These are phyloP conservation scores for Corythornis leucogaster DNA, from an alignment of 2,797 vertebrate genomes.

Conservation along the genomic window DNA sequence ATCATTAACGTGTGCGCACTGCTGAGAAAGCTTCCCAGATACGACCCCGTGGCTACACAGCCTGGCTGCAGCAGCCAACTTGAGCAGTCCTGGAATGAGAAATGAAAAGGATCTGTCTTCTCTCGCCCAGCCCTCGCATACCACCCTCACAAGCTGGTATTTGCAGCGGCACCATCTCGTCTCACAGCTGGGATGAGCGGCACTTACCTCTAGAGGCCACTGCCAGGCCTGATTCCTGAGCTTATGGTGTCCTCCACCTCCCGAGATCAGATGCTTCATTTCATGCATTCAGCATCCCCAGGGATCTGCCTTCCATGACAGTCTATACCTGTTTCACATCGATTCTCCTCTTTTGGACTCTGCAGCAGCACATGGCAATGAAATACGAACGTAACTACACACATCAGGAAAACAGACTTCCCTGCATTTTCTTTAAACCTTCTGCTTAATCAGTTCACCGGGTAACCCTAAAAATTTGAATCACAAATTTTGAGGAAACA, in stretches of 20 bases:
- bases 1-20: constrained; percentile 29
- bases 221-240: rapidly evolving
- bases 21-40: constrained; percentile 20
- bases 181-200: not conserved
- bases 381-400: not conserved
- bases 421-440: not conserved
- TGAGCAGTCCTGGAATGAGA: not conserved
- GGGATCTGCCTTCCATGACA: not conserved
- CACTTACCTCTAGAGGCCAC: not conserved
- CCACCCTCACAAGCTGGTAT: rapidly evolving
- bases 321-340: not conserved
- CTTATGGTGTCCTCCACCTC: not conserved
- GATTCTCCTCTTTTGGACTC: not conserved
- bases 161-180: rapidly evolving
- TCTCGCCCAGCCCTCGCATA: not conserved
- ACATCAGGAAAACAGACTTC: not conserved
- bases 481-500: not conserved
- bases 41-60: not conserved
- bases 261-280: not conserved
- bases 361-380: not conserved
- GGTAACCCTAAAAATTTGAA: not conserved
- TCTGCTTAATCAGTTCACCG: not conserved
- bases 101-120: not conserved
- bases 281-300: not conserved
- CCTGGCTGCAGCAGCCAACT: not conserved